Evolutionary conservation across 2,113 vertebrate genomes (phyloP).

Genomic region (Proteles cristata): DNA sequence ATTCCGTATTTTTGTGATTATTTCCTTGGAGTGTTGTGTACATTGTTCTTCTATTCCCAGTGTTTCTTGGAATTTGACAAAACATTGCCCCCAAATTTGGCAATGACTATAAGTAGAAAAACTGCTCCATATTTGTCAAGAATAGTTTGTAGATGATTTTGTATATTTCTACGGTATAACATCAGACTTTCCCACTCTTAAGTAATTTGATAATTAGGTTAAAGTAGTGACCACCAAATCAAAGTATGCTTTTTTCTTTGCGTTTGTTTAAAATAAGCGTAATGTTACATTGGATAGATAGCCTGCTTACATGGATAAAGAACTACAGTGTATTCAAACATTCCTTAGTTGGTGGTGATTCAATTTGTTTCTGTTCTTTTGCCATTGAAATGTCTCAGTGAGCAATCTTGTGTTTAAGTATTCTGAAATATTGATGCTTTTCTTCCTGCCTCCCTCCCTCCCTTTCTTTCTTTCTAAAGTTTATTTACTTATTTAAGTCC

Average conservation of each 20-base stretch:
- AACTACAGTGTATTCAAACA: constrained; percentile 12
- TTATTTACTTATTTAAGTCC: too few species aligned
- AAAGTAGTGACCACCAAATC: background rate
- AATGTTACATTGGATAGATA: constrained; percentile 25
- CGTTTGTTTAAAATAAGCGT: constrained; percentile 42
- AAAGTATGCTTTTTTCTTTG: constrained; percentile 6
- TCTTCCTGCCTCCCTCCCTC: background rate
- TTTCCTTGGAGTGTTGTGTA: constrained; percentile 51
- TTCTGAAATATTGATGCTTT: constrained; percentile 53
- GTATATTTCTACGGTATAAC: background rate
- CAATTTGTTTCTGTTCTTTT: constrained; percentile 47
- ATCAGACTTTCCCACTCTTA: background rate
- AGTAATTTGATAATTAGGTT: constrained; percentile 27
- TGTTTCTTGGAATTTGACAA: constrained; percentile 32
- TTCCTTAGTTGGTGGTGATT: constrained; percentile 51
- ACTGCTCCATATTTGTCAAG: background rate
- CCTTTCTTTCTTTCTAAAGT: too few species aligned
- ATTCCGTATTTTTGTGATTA: background rate
- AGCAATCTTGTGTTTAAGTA: constrained; percentile 44
- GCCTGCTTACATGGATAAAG: constrained; percentile 23
- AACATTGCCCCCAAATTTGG: background rate
- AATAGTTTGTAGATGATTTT: constrained; percentile 14
- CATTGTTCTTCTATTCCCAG: background rate
- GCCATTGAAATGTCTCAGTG: constrained; percentile 40
- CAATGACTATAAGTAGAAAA: background rate